phyloP scores from a whole-genome alignment of 2,797 vertebrate genomes.

The Arctocebus calabarensis region DNA sequence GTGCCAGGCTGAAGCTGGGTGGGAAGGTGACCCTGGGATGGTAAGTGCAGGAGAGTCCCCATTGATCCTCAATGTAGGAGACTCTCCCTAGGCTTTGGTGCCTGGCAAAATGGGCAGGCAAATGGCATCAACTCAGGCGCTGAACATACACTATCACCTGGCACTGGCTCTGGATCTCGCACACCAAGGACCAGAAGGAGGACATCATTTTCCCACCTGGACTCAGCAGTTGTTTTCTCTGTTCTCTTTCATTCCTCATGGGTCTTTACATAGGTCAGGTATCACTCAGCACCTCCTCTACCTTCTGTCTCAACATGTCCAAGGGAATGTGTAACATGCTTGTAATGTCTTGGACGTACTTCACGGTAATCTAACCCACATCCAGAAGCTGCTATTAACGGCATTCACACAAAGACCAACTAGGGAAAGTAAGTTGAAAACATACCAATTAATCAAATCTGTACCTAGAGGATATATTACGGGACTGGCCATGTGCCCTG shows the following conservation, averaged over 20 bases:
- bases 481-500: too few species aligned
- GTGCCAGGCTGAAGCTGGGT: neutral
- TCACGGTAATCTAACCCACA: neutral
- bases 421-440: neutral
- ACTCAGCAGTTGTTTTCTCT: neutral
- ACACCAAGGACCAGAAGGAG: neutral
- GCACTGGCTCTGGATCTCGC: neutral
- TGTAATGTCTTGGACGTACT: neutral
- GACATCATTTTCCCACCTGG: neutral
- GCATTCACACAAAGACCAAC: neutral
- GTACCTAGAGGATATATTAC: neutral
- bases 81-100: neutral
- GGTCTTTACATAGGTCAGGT: neutral
- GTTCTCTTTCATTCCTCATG: neutral
- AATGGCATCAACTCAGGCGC: neutral
- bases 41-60: neutral
- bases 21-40: neutral
- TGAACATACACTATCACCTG: neutral
- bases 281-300: neutral
- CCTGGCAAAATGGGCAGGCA: neutral
- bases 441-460: neutral
- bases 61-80: neutral
- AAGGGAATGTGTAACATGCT: neutral
- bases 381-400: neutral
- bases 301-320: slow-evolving; percentile 7